Conservation (phyloP, 1,140 invertebrate species). For the Paracyclopina nana region DNA sequence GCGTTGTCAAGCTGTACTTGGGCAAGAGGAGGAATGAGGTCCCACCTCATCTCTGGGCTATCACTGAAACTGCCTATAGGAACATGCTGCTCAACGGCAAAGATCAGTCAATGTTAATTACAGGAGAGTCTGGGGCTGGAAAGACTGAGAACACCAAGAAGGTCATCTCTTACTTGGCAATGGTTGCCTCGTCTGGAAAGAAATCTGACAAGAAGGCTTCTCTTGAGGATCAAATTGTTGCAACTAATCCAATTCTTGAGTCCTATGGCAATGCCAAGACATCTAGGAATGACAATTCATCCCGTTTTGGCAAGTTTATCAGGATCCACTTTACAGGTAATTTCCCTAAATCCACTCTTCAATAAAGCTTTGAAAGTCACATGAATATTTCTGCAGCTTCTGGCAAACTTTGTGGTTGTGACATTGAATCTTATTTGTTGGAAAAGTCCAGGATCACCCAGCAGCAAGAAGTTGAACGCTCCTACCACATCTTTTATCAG, state of each 20-base stretch:
- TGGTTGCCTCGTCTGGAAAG: slow-evolving; percentile 56
- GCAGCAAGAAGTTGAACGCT: slow-evolving; percentile 90
- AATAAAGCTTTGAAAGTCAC: too few relatives aligned
- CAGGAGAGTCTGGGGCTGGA: slow-evolving; percentile 96
- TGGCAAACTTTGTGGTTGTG: slow-evolving; percentile 98
- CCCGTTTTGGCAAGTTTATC: slow-evolving; percentile 90
- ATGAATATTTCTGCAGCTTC: too few relatives aligned
- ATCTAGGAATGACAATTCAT: slow-evolving; percentile 75
- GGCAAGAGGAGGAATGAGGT: slow-evolving; percentile 98
- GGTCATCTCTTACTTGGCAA: slow-evolving; percentile 95
- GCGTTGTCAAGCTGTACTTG: slow-evolving; percentile 90
- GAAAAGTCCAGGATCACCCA: slow-evolving; percentile 99
- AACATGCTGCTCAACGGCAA: slow-evolving; percentile 97
- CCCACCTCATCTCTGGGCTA: slow-evolving; percentile 98
- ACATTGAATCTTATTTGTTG: slow-evolving; percentile 98
- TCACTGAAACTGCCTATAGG: slow-evolving; percentile 97
- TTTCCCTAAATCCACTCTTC: too few relatives aligned
- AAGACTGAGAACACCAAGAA: slow-evolving; percentile 99
- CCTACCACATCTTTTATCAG: slow-evolving; percentile 99
- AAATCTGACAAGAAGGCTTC: slow-evolving; percentile 32
- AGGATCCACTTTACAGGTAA: slow-evolving; percentile 99
- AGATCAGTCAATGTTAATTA: slow-evolving; percentile 78
- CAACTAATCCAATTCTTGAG: neutral
- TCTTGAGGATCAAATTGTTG: slow-evolving; percentile 60
- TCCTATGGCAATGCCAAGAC: slow-evolving; percentile 72